Percentiles rank a stretch among this genome's conserved stretches.
Conservation (phyloP, 1,140 invertebrate species). For the Melitaea cinxia region DNA sequence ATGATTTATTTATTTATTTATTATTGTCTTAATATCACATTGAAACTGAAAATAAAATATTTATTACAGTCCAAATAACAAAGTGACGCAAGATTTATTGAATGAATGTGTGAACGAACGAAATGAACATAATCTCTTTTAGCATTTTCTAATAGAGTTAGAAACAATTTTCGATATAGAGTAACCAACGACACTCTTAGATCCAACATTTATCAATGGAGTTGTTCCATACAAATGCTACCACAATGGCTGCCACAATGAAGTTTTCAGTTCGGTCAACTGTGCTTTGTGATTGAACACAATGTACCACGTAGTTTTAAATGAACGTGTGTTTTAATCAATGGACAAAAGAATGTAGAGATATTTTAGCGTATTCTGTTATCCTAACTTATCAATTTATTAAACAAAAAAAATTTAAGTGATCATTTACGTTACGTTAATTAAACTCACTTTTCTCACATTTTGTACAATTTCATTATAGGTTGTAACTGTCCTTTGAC, state of each 20-base stretch:
- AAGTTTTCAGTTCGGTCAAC: slow-evolving; percentile 34
- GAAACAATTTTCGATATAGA: not conserved
- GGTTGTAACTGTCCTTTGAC: too few relatives aligned
- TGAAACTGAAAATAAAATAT: too few relatives aligned
- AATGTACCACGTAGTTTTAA: slow-evolving; percentile 4
- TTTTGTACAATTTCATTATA: too few relatives aligned
- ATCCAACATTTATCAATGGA: slow-evolving; percentile 24
- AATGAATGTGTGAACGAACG: not conserved
- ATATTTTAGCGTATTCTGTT: not conserved
- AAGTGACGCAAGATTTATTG: not conserved
- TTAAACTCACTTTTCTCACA: too few relatives aligned
- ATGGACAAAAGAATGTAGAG: not conserved
- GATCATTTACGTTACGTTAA: too few relatives aligned
- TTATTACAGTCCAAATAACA: not conserved
- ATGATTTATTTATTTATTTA: too few relatives aligned
- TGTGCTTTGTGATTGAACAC: slow-evolving; percentile 24
- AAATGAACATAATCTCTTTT: not conserved
- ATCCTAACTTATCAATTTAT: not conserved
- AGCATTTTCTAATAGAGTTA: not conserved
- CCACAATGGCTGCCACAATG: slow-evolving; percentile 24
- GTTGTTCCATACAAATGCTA: slow-evolving; percentile 16
- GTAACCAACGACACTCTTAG: not conserved
- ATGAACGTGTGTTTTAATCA: not conserved
- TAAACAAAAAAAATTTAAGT: too few relatives aligned
- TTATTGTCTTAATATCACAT: too few relatives aligned